Evolutionary conservation across 2,888 invertebrate species (phyloP), one percentile per base, ranked within the genome.

Genomic region (Lycocerus yunnanus): DNA sequence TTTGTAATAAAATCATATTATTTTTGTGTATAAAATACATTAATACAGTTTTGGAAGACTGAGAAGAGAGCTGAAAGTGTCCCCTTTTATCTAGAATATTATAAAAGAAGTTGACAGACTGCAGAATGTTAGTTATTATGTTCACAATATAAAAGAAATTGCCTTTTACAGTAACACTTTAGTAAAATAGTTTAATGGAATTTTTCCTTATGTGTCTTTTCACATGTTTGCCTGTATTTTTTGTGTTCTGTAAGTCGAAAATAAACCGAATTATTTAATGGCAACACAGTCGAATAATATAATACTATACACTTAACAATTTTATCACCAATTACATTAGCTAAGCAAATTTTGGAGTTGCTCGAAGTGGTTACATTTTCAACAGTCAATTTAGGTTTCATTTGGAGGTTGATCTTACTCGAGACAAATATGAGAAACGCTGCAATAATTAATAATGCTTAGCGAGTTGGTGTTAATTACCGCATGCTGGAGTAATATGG

Each of bases 391-490:
- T 43, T 43, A 43, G 43, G 6, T 43, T 43, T 43, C 43, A 43
- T 43, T 43, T 43, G 9, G 16, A 63, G 61, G 61, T 16, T 18
- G 13, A 63, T 63, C 61, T 63, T 63, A 9, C n/a, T 6, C 13
- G 61, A 18, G 61, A 63, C 61, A 63, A 63, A 63, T 63, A 63
- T 63, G 61, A 63, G 16, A 63, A 63, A n/a, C 11, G 61, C 16
- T 18, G 61, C 20, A 63, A 63, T 63, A 63, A 63, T 63, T 63
- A 63, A 63, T 63, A 20, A 18, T n/a, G 61, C 21, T n/a, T 18
- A 63, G 61, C 9, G 61, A 20, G 61, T 20, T 14, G 13, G 8
- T 63, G 61, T 63, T 63, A 63, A 63, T 63, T 63, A 63, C 61
- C n/a, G n/a, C 11, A 20, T 63, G 61, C 8, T 63, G 13, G n/a